Percentiles rank a stretch among this genome's conserved stretches.
phyloP scores from a whole-genome alignment of 1,140 invertebrate species.

The Nephila pilipes region DNA sequence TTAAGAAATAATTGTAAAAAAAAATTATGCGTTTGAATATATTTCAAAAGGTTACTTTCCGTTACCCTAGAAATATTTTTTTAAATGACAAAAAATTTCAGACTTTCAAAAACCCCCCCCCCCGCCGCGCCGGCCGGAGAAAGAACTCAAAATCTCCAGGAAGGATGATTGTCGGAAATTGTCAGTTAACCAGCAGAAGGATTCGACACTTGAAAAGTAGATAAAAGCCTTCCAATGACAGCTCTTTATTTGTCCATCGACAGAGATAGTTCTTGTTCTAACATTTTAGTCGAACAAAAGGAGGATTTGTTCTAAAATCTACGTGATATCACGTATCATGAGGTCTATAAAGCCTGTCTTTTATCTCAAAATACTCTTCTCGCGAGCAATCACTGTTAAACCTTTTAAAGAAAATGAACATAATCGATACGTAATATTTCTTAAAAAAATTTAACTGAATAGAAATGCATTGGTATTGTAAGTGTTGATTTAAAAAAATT shows the following conservation, averaged over 20 bases:
- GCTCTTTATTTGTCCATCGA: not conserved
- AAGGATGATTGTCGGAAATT: constrained; percentile 51
- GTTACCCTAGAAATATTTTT: no score
- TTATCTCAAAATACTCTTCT: not conserved
- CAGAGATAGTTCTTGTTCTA: not conserved
- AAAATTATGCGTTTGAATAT: no score
- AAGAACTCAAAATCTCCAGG: not conserved
- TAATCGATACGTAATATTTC: not conserved
- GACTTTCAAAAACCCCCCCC: no score
- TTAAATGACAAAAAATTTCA: no score
- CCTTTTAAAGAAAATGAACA: not conserved
- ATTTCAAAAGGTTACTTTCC: no score
- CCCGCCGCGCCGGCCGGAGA: no score
- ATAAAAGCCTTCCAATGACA: not conserved
- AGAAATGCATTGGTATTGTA: no score
- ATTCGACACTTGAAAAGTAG: constrained; percentile 47
- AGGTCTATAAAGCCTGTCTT: not conserved
- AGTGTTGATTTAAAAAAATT: no score
- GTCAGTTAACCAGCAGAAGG: constrained; percentile 38
- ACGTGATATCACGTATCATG: not conserved
- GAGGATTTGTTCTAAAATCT: constrained; percentile 13
- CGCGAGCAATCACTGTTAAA: not conserved
- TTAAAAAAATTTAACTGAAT: no score
- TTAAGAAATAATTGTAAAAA: no score
- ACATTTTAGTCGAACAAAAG: not conserved